phyloP scores from a whole-genome alignment of 2,797 vertebrate species.

The Emydoidea blandingii region DNA sequence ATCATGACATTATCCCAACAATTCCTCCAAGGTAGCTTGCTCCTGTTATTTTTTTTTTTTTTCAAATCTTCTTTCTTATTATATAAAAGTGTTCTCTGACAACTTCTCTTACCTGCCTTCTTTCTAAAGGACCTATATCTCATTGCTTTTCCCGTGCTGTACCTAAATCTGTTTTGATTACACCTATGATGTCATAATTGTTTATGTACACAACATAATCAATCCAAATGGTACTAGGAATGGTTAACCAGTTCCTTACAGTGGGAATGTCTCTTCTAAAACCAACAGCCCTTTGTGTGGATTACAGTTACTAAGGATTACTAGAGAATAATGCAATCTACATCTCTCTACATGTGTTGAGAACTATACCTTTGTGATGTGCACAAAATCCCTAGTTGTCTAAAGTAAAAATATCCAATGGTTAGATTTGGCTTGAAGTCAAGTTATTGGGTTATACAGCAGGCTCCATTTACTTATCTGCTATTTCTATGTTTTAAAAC shows the following conservation, averaged over 20 bases:
- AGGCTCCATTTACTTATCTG: constrained; percentile 75
- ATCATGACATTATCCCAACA: not conserved
- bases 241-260: not conserved
- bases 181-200: not conserved
- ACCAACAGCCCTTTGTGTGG: not conserved
- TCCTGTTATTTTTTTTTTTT: not conserved
- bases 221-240: not conserved
- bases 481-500: constrained; percentile 70
- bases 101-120: not conserved
- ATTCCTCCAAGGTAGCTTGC: not conserved
- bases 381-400: constrained; percentile 45
- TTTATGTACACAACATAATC: not conserved
- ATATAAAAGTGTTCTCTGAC: not conserved
- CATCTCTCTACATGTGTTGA: constrained; percentile 3
- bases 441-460: constrained; percentile 70
- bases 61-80: not conserved
- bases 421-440: constrained; percentile 68
- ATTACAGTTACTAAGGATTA: not conserved
- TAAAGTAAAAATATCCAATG: constrained; percentile 69
- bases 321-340: constrained; percentile 15
- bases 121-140: not conserved
- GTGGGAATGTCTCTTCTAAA: not conserved
- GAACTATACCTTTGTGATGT: constrained; percentile 43
- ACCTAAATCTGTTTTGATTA: not conserved
- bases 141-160: not conserved